A percentile compares a stretch with the other conserved stretches of the same genome.
Evolutionary conservation across 2,113 vertebrate species (phyloP).

Genomic region (Antechinus stuartii): DNA sequence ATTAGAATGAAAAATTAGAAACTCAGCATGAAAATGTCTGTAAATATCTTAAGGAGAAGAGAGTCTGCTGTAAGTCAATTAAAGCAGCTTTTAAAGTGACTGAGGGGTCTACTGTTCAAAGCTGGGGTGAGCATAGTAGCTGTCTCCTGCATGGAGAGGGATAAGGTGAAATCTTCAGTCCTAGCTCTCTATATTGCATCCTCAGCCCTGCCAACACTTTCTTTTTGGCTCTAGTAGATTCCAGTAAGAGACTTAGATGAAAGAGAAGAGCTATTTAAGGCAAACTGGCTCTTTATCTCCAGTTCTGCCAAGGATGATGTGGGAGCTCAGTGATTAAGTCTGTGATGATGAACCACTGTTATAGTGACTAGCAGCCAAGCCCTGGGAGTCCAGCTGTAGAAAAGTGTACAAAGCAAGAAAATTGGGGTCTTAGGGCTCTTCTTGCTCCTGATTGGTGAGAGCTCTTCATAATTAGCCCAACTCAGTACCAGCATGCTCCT

Average conservation of each 20-base stretch:
- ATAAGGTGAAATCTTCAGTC: background rate
- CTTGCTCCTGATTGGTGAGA: background rate
- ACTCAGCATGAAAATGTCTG: background rate
- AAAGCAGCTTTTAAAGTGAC: background rate
- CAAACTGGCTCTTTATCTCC: background rate
- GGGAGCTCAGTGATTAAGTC: slow-evolving; percentile 4
- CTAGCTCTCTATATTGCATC: background rate
- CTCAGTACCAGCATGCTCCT: background rate
- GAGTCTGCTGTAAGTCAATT: background rate
- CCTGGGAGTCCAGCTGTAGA: background rate
- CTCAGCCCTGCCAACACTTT: background rate
- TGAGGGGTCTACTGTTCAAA: background rate
- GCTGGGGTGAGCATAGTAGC: slow-evolving; percentile 5
- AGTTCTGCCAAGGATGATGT: slow-evolving; percentile 4
- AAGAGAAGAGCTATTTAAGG: background rate
- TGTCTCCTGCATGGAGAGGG: background rate
- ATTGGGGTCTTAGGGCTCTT: background rate
- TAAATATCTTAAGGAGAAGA: background rate
- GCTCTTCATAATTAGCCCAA: background rate
- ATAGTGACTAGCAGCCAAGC: background rate
- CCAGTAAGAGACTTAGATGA: slow-evolving; percentile 8
- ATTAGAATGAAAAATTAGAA: background rate
- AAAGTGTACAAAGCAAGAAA: background rate
- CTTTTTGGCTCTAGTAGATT: background rate
- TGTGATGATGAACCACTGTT: background rate